Percentiles rank a stretch among this genome's conserved stretches.
phyloP scores from a whole-genome alignment of 2,797 vertebrate species.

The Staurois parvus region DNA sequence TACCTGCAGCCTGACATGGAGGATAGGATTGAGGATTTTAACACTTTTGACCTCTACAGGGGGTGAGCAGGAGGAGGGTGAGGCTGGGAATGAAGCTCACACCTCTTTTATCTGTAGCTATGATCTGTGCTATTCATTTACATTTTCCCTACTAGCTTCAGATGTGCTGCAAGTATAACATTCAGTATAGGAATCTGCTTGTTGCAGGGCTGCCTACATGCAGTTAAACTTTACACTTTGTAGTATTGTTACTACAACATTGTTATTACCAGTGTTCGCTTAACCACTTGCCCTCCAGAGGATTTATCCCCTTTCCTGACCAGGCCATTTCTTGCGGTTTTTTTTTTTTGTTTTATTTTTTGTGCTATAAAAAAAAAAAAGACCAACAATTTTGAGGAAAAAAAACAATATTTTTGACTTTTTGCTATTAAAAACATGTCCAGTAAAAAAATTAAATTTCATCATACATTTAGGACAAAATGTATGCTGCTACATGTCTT shows the following conservation, averaged over 20 bases:
- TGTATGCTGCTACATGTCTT: too few species aligned
- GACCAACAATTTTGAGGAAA: too few species aligned
- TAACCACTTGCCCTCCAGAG: too few species aligned
- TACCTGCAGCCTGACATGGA: background rate
- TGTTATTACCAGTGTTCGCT: background rate
- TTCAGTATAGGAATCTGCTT: background rate
- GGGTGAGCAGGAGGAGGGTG: conserved; percentile 7
- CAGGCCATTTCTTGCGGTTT: too few species aligned
- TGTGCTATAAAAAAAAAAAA: too few species aligned
- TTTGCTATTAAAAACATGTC: too few species aligned
- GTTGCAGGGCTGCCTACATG: background rate
- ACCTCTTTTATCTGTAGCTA: background rate
- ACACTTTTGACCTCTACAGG: conserved; percentile 12
- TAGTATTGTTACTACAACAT: background rate
- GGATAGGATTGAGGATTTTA: background rate
- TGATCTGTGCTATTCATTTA: background rate
- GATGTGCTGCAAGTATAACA: background rate
- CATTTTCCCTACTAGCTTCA: background rate
- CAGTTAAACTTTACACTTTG: background rate
- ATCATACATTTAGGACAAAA: too few species aligned
- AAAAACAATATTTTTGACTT: too few species aligned
- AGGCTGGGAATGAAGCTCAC: background rate
- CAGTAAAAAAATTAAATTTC: too few species aligned
- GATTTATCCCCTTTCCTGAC: too few species aligned
- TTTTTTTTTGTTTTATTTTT: too few species aligned